phyloP scores from a whole-genome alignment of 2,113 vertebrate genomes.

The Lutjanus erythropterus region DNA sequence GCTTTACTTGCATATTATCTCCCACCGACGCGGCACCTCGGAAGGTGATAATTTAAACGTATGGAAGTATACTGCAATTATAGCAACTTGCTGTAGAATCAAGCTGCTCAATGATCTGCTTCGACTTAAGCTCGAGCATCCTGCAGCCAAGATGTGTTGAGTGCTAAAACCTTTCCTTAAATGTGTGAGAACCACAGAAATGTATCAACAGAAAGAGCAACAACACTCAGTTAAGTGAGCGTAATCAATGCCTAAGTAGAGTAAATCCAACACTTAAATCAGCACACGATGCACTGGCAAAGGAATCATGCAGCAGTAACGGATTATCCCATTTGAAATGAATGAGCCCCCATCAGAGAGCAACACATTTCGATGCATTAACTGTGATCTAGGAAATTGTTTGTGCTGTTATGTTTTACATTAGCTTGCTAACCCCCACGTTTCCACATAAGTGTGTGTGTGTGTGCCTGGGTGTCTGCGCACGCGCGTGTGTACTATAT shows the following conservation, averaged over 20 bases:
- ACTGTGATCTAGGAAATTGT: constrained; percentile 35
- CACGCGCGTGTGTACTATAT: constrained; percentile 14
- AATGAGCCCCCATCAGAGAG: constrained; percentile 35
- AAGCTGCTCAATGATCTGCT: not conserved
- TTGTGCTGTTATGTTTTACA: constrained; percentile 52
- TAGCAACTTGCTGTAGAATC: not conserved
- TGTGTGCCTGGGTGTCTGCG: not conserved
- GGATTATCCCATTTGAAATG: constrained; percentile 51
- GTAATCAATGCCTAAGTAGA: constrained; percentile 46
- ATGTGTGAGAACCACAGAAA: not conserved
- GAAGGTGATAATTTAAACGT: constrained; percentile 22
- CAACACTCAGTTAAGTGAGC: constrained; percentile 25
- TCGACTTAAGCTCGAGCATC: not conserved
- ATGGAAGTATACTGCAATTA: not conserved
- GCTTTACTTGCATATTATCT: constrained; percentile 28
- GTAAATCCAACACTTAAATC: constrained; percentile 50
- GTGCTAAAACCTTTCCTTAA: not conserved
- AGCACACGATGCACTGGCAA: not conserved
- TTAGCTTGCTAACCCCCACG: constrained; percentile 27
- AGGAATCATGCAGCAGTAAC: constrained; percentile 31
- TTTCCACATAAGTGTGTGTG: not conserved
- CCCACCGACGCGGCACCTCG: not conserved
- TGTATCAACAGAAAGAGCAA: constrained; percentile 5
- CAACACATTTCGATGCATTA: constrained; percentile 39
- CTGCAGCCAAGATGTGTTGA: not conserved